Percentiles rank a stretch among this genome's conserved stretches.
These are phyloP conservation scores for Isoperla grammatica DNA, from an alignment of 2,888 invertebrate genomes.

Conservation along the genomic window DNA sequence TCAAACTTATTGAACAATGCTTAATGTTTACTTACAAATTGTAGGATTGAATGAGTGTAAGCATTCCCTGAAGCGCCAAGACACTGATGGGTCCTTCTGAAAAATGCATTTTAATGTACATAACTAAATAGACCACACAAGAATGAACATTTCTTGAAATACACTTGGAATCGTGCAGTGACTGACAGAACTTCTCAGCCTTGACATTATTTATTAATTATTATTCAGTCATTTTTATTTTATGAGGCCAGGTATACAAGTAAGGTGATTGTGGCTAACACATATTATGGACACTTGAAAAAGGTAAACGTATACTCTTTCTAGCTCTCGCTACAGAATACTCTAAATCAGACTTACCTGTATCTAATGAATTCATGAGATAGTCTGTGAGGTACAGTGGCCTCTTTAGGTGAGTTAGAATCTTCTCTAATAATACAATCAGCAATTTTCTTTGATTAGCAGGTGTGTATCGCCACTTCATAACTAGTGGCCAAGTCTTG, in stretches of 20 bases:
- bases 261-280: too few species aligned
- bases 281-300: too few species aligned
- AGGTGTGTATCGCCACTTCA: conserved; percentile 57
- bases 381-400: conserved; percentile 87
- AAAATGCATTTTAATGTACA: conserved; percentile 31
- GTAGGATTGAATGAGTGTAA: conserved; percentile 81
- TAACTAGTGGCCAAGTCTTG: conserved; percentile 70
- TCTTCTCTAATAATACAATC: conserved; percentile 72
- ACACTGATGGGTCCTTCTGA: conserved; percentile 81
- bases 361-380: conserved; percentile 81
- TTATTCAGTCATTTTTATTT: neutral
- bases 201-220: too few species aligned
- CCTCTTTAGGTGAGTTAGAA: conserved; percentile 72
- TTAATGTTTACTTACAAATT: conserved; percentile 74
- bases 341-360: conserved; percentile 58
- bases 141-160: too few species aligned
- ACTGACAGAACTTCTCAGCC: too few species aligned
- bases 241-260: too few species aligned
- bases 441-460: conserved; percentile 71
- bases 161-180: too few species aligned
- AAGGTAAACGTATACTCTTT: too few species aligned
- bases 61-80: conserved; percentile 86
- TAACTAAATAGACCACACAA: conserved; percentile 9
- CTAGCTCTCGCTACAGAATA: too few species aligned
- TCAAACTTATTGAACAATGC: too few species aligned